A percentile compares a stretch with the other conserved stretches of the same genome.
Evolutionary conservation across 2,797 vertebrate species (phyloP).

Genomic region (Gadopsis marmoratus): DNA sequence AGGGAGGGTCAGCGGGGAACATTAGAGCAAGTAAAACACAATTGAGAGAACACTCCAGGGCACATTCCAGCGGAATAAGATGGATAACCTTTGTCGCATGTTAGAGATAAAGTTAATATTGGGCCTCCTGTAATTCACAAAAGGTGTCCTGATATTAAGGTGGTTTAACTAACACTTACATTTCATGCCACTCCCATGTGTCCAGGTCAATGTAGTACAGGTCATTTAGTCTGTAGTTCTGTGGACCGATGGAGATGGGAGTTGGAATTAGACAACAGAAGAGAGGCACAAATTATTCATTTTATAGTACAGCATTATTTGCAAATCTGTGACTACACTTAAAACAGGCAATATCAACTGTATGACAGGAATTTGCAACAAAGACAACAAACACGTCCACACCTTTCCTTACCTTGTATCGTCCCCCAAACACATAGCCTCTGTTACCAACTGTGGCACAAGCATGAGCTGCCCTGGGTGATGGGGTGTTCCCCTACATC

Average conservation of each 20-base stretch:
- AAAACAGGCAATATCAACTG: background rate
- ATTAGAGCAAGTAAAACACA: background rate
- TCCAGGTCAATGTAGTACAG: slow-evolving; percentile 94
- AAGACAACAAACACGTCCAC: background rate
- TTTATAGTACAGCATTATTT: background rate
- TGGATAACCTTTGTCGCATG: background rate
- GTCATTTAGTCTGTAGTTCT: slow-evolving; percentile 96
- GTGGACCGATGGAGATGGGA: slow-evolving; percentile 7
- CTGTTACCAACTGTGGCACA: slow-evolving; percentile 93
- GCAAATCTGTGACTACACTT: background rate
- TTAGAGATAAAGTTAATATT: background rate
- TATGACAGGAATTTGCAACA: background rate
- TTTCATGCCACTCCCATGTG: slow-evolving; percentile 96
- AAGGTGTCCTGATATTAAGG: background rate
- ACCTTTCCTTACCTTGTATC: slow-evolving; percentile 88
- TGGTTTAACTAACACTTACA: slow-evolving; percentile 81
- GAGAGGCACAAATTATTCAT: background rate
- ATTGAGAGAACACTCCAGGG: background rate
- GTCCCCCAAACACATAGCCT: slow-evolving; percentile 95
- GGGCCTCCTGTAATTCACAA: background rate
- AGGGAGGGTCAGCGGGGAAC: background rate
- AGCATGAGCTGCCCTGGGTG: slow-evolving; percentile 94
- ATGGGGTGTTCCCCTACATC: slow-evolving; percentile 90
- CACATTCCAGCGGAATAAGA: too few relatives aligned
- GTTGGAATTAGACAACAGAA: background rate